Conservation (phyloP, 2,797 vertebrate genomes). For the Enteromius thamalakanensis region DNA sequence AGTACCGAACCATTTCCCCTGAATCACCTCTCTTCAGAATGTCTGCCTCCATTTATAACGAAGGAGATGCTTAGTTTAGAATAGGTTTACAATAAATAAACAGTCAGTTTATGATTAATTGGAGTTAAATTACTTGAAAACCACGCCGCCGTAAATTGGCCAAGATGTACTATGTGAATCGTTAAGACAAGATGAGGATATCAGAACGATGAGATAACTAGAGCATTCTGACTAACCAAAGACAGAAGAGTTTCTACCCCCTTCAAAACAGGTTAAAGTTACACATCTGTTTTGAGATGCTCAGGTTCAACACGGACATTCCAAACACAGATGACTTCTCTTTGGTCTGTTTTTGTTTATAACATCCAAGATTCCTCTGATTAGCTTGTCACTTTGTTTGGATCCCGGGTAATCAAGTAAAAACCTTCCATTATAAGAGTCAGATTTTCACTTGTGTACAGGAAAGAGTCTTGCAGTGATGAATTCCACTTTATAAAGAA, state of each 20-base stretch:
- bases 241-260: slow-evolving; percentile 43
- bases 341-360: slow-evolving; percentile 74
- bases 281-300: slow-evolving; percentile 52
- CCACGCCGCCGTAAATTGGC: slow-evolving; percentile 47
- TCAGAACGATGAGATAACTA: slow-evolving; percentile 50
- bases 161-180: slow-evolving; percentile 1
- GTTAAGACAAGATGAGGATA: slow-evolving; percentile 30
- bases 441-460: slow-evolving; percentile 69
- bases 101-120: slow-evolving; percentile 55
- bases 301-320: slow-evolving; percentile 59
- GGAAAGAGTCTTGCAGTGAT: slow-evolving; percentile 14
- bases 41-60: slow-evolving; percentile 51
- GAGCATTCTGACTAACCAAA: slow-evolving; percentile 53
- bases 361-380: slow-evolving; percentile 63
- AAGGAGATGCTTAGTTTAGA: slow-evolving; percentile 36
- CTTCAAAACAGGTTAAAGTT: slow-evolving; percentile 48
- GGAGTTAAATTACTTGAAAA: slow-evolving; percentile 46
- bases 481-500: slow-evolving; percentile 32
- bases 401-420: slow-evolving; percentile 67
- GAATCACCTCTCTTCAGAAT: slow-evolving; percentile 53
- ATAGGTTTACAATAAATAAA: slow-evolving; percentile 53
- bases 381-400: slow-evolving; percentile 77
- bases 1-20: slow-evolving; percentile 30
- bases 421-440: slow-evolving; percentile 68
- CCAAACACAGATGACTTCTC: slow-evolving; percentile 69